These are phyloP conservation scores for Microtus obscurus DNA, from an alignment of 2,797 vertebrate species.

Conservation along the genomic window DNA sequence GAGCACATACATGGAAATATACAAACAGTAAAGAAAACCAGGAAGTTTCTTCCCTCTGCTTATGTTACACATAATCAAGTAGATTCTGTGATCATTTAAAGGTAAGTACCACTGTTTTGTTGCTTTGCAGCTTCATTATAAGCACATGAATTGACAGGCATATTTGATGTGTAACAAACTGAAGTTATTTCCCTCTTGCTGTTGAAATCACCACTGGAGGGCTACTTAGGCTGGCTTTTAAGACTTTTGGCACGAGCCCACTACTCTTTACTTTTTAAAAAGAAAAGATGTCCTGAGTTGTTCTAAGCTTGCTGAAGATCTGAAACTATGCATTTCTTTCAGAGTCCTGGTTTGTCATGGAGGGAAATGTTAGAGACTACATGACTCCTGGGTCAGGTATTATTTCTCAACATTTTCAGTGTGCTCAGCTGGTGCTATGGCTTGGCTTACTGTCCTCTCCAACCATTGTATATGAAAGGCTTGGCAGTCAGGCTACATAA, in stretches of 20 bases:
- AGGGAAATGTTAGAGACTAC: not conserved
- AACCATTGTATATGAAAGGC: not conserved
- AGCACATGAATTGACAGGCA: not conserved
- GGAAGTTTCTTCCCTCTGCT: constrained; percentile 16
- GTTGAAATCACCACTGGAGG: not conserved
- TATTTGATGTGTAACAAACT: not conserved
- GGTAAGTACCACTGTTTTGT: not conserved
- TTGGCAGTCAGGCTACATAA: not conserved
- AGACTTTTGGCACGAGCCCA: not conserved
- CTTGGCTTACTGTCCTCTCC: not conserved
- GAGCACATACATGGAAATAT: not conserved
- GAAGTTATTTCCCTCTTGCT: not conserved
- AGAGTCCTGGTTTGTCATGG: not conserved
- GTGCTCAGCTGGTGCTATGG: not conserved
- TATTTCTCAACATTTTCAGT: constrained; percentile 23
- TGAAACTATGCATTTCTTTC: constrained; percentile 19
- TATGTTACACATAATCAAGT: constrained; percentile 36
- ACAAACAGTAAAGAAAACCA: constrained; percentile 14
- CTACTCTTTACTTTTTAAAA: constrained; percentile 21
- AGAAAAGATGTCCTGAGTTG: not conserved
- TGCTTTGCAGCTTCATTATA: not conserved
- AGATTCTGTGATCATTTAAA: not conserved
- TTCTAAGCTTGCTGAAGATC: constrained; percentile 11
- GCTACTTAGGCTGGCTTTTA: not conserved
- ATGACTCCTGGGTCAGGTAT: not conserved